Evolutionary conservation across 2,113 vertebrate genomes (phyloP), one percentile per base, ranked within the genome.

Genomic region (Megaceryle maxima): DNA sequence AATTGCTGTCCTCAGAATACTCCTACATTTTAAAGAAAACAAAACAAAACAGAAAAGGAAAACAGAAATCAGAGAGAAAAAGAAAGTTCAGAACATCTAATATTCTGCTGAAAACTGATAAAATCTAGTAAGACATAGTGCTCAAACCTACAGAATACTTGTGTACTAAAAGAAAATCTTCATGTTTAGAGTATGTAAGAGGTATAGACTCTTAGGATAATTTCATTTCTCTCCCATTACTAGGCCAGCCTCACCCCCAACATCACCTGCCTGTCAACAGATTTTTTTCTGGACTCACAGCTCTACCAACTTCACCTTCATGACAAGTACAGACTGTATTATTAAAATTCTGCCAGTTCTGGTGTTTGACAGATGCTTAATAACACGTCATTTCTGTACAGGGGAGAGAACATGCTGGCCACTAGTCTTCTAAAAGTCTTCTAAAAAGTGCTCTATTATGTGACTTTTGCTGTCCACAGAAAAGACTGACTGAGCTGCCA

Each of bases 1-100:
- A 99, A 97, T 99, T 99, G 96, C 99, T 99, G 97, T 99, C 99
- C 97, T 99, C 99, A 48, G 99, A 99, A 96, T 99, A 99, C 97
- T 99, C 99, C 99, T 99, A 72, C 39, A 83, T 94, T 87, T 95
- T 88, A 53, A 74, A 43, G 53, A 79, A 46, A 80, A 83, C 28
- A 57, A 35, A 20, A 13, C 48, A 50, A 39, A 50, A 33, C 39
- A 15, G 53, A 68, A n/a, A 35, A 60, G 24, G 12, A n/a, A 62
- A 62, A n/a, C 29, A 62, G 33, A 13, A 53, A 73, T 19, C 26
- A 77, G 60, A 56, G 10, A 6, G 11, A 6, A 46, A 53, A 72
- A 16, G 66, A 48, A 51, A 22, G 17, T 89, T 84, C 37, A 25
- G 48, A 79, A 60, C 33, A 73, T 75, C 6, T 19, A 75, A 68